Conservation (phyloP, 2,113 vertebrate species). For the Gnathonemus echidnorhynchus region DNA sequence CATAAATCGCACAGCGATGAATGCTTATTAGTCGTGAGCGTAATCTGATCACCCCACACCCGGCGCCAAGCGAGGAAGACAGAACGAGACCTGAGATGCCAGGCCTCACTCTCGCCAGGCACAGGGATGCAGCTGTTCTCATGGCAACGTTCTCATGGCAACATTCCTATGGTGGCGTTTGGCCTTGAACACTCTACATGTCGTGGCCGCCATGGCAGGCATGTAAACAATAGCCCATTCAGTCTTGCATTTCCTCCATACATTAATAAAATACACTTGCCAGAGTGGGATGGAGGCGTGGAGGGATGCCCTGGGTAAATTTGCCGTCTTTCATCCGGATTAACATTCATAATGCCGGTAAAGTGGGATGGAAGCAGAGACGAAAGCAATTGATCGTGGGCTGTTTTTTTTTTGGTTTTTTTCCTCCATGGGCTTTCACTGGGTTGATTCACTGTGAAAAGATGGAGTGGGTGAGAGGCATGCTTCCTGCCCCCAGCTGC, state of each 20-base stretch:
- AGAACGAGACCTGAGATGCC: background rate
- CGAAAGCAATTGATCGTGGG: background rate
- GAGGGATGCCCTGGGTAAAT: background rate
- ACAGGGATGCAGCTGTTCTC: slow-evolving; percentile 17
- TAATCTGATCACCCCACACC: slow-evolving; percentile 18
- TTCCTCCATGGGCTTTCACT: background rate
- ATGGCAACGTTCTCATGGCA: slow-evolving; percentile 42
- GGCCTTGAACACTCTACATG: background rate
- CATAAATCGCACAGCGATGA: slow-evolving; percentile 20
- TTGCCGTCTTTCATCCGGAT: background rate
- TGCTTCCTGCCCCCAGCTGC: background rate
- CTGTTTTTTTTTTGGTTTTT: background rate
- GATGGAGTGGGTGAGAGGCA: background rate
- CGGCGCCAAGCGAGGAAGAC: background rate
- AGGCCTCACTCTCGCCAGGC: background rate
- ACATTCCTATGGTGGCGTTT: slow-evolving; percentile 5
- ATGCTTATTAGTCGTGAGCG: slow-evolving; percentile 7
- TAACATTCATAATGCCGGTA: background rate
- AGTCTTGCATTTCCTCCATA: background rate
- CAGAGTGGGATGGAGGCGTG: background rate
- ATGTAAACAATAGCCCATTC: background rate
- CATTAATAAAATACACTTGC: background rate
- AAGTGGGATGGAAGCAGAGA: background rate
- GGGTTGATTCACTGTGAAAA: background rate
- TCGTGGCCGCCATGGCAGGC: background rate